Conservation (phyloP, 2,113 vertebrate species). For the Scytalopus superciliaris region DNA sequence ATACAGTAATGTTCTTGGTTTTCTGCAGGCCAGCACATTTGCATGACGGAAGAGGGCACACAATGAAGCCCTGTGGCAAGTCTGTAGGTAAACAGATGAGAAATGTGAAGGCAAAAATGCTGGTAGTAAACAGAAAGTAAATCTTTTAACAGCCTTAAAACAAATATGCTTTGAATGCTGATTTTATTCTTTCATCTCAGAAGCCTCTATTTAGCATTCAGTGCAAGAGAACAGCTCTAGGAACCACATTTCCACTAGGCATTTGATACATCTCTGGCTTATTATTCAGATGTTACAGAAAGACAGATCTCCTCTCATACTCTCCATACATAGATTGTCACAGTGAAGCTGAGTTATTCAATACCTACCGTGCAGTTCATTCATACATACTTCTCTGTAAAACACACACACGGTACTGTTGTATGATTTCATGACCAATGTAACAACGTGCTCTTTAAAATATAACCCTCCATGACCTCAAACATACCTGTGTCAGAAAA, state of each 20-base stretch:
- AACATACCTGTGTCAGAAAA: not conserved
- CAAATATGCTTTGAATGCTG: not conserved
- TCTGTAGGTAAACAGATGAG: constrained; percentile 1
- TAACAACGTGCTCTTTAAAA: not conserved
- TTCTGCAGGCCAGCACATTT: not conserved
- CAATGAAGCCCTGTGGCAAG: not conserved
- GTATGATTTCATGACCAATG: not conserved
- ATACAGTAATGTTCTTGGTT: not conserved
- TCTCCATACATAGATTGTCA: not conserved
- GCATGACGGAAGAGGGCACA: not conserved
- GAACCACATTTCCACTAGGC: not conserved
- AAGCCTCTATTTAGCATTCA: not conserved
- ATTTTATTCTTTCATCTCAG: constrained; percentile 10
- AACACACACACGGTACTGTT: not conserved
- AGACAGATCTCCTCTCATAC: constrained; percentile 18
- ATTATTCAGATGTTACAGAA: constrained; percentile 33
- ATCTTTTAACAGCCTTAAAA: not conserved
- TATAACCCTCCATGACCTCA: not conserved
- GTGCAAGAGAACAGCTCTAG: not conserved
- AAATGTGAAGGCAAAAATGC: not conserved
- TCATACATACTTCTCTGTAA: not conserved
- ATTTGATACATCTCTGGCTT: constrained; percentile 6
- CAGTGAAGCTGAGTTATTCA: not conserved
- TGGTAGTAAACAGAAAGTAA: not conserved
- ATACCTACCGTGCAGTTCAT: not conserved